These are phyloP conservation scores for Calonectris borealis DNA, from an alignment of 2,113 vertebrate genomes.

Conservation along the genomic window DNA sequence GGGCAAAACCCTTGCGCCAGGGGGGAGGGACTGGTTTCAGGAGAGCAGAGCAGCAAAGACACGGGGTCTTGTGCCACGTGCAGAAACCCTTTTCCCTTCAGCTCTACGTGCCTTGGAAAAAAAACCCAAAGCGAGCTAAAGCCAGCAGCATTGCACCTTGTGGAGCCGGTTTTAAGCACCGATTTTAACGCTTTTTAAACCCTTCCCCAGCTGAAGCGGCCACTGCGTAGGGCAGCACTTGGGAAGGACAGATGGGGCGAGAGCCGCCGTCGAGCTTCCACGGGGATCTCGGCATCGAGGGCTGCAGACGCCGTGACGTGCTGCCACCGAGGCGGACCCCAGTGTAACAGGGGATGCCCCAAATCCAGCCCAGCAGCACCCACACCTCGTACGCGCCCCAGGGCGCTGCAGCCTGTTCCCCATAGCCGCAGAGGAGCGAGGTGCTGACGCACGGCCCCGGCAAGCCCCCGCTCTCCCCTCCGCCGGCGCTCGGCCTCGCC, in stretches of 20 bases:
- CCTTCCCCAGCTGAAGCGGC: neutral
- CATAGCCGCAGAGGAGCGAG: rapidly evolving
- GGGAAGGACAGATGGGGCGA: neutral
- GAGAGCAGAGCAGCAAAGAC: neutral
- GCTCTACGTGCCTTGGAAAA: neutral
- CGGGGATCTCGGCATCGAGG: rapidly evolving
- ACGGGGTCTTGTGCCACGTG: rapidly evolving
- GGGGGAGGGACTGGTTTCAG: too few species aligned
- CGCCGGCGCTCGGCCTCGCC: neutral
- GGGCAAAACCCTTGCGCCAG: neutral
- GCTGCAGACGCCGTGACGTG: rapidly evolving
- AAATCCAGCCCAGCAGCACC: neutral
- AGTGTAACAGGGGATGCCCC: rapidly evolving
- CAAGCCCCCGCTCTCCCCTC: constrained; percentile 22
- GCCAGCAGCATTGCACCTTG: rapidly evolving
- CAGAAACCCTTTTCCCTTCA: neutral
- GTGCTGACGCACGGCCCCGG: constrained; percentile 39
- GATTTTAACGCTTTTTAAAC: neutral
- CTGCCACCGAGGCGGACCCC: rapidly evolving
- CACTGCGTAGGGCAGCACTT: neutral
- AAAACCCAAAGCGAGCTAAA: neutral
- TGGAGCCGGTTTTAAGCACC: rapidly evolving
- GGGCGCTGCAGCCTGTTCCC: neutral
- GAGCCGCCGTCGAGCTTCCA: rapidly evolving
- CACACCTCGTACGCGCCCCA: neutral